Percentiles rank a stretch among this genome's conserved stretches.
These are phyloP conservation scores for Bombus affinis DNA, from an alignment of 1,140 invertebrate genomes.

Conservation along the genomic window DNA sequence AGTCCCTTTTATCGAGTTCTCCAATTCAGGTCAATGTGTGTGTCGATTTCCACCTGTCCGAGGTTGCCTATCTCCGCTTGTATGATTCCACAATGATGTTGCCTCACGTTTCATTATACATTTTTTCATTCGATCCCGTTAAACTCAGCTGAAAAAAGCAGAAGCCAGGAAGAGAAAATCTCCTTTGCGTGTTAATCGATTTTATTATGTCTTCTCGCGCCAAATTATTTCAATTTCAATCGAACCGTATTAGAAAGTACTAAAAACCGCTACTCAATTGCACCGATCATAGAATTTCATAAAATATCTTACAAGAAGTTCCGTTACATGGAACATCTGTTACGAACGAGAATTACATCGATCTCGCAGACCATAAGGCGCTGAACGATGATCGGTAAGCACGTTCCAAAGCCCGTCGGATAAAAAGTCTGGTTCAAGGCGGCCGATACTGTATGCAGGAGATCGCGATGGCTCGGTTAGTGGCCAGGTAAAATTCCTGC, in stretches of 20 bases:
- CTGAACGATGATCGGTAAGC: not conserved
- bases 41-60: not conserved
- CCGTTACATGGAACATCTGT: slow-evolving; percentile 25
- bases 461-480: not conserved
- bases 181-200: too few relatives aligned
- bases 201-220: too few relatives aligned
- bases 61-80: not conserved
- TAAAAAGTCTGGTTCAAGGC: slow-evolving; percentile 12
- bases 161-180: not conserved
- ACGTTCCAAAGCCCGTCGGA: not conserved
- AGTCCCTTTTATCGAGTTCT: not conserved
- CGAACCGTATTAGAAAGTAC: not conserved
- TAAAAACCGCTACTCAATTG: not conserved
- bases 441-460: not conserved
- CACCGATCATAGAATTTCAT: not conserved
- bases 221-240: not conserved
- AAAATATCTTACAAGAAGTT: not conserved
- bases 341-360: not conserved
- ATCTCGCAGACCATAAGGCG: not conserved
- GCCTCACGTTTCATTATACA: not conserved
- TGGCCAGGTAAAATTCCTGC: slow-evolving; percentile 27
- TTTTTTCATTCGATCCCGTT: not conserved
- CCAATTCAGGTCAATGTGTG: not conserved
- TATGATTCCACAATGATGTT: not conserved
- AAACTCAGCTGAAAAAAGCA: not conserved